Percentiles rank a stretch among this genome's conserved stretches.
Conservation (phyloP, 1,140 invertebrate species). For the Paralvinella palmiformis region DNA sequence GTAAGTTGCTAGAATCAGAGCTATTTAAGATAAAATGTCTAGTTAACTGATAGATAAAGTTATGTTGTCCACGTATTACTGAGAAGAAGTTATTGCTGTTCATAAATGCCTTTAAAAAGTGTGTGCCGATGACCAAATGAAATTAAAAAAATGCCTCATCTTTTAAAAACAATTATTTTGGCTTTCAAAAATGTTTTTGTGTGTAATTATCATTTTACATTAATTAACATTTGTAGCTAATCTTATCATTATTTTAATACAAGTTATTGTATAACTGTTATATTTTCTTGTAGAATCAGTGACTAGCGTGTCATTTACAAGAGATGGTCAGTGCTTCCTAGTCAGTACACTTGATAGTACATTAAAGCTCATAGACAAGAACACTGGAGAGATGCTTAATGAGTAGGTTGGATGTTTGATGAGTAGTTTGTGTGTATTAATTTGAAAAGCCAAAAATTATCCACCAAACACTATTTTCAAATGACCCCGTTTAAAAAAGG, state of each 20-base stretch:
- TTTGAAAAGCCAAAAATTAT: background rate
- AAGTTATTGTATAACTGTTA: conserved; percentile 30
- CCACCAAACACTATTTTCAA: background rate
- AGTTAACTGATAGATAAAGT: no score
- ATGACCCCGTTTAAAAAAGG: background rate
- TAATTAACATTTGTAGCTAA: no score
- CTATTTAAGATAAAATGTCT: no score
- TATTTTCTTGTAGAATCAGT: conserved; percentile 39
- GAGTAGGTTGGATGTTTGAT: conserved; percentile 1
- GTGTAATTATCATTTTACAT: no score
- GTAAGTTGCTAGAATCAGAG: conserved; percentile 54
- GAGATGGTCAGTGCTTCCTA: conserved; percentile 74
- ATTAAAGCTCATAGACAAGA: conserved; percentile 82
- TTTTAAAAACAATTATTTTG: no score
- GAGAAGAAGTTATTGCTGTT: no score
- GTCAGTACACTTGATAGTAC: conserved; percentile 73
- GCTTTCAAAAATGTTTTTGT: no score
- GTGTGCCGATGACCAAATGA: no score
- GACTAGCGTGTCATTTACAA: conserved; percentile 46
- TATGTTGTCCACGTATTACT: no score
- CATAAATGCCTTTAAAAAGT: no score
- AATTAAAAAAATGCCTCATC: no score
- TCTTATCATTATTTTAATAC: no score
- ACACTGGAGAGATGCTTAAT: conserved; percentile 69
- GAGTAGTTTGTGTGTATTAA: background rate